Conservation (phyloP, 2,113 vertebrate species). For the Hemibagrus wyckioides region DNA sequence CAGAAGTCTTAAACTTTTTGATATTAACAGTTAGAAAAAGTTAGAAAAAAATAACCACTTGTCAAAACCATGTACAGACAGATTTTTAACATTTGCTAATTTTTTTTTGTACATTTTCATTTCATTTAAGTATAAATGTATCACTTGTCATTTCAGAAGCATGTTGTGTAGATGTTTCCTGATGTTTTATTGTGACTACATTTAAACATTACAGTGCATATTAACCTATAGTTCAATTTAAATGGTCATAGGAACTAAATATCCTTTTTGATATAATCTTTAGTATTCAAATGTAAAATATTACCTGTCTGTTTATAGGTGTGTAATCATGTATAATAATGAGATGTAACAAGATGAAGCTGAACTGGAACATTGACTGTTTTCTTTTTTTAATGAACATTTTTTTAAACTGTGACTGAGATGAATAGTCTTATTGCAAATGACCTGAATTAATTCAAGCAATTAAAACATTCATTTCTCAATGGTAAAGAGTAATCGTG, state of each 20-base stretch:
- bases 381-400: background rate
- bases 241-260: background rate
- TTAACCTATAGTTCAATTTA: background rate
- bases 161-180: background rate
- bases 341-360: background rate
- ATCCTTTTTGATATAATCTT: background rate
- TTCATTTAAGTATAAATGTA: background rate
- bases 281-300: background rate
- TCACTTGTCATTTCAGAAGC: background rate
- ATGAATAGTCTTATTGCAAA: background rate
- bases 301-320: background rate
- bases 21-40: background rate
- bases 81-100: background rate
- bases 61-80: background rate
- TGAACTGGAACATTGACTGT: background rate
- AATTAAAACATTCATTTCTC: background rate
- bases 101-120: background rate
- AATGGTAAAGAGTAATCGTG: background rate
- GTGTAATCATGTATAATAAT: background rate
- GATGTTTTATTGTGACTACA: background rate
- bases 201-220: background rate
- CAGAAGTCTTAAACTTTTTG: background rate
- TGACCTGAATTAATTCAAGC: background rate
- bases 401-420: background rate
- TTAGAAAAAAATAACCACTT: background rate